phyloP scores from a whole-genome alignment of 2,113 vertebrate genomes.

The Rhinoderma darwinii region DNA sequence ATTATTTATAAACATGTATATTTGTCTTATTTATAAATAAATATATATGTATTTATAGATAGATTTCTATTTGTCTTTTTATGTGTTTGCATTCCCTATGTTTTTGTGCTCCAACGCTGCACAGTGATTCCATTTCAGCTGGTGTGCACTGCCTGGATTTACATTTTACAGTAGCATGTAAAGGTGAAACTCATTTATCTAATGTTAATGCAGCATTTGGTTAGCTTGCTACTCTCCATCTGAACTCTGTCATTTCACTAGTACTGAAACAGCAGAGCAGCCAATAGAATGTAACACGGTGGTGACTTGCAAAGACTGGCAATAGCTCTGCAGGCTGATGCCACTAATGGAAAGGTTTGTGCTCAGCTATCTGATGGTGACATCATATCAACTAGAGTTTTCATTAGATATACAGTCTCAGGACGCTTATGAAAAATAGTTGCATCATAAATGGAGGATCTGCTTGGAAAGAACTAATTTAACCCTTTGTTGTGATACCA shows the following conservation, averaged over 20 bases:
- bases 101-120: background rate
- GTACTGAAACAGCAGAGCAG: background rate
- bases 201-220: slow-evolving; percentile 47
- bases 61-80: background rate
- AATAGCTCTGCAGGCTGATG: slow-evolving; percentile 54
- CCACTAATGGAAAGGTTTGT: slow-evolving; percentile 51
- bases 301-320: slow-evolving; percentile 53
- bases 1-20: background rate
- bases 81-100: background rate
- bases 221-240: slow-evolving; percentile 33
- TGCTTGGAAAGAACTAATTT: background rate
- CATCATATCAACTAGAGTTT: slow-evolving; percentile 37
- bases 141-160: slow-evolving; percentile 11
- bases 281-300: slow-evolving; percentile 44
- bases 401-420: slow-evolving; percentile 24
- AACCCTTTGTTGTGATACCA: background rate
- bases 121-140: slow-evolving; percentile 3
- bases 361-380: slow-evolving; percentile 30
- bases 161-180: slow-evolving; percentile 10
- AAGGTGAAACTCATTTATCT: slow-evolving; percentile 17
- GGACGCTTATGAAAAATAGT: slow-evolving; percentile 17
- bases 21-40: background rate
- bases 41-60: background rate
- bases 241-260: slow-evolving; percentile 48
- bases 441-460: slow-evolving; percentile 7